Evolutionary conservation across 2,888 invertebrate genomes (phyloP), one percentile per base, ranked within the genome.

Genomic region (Lingula anatina): DNA sequence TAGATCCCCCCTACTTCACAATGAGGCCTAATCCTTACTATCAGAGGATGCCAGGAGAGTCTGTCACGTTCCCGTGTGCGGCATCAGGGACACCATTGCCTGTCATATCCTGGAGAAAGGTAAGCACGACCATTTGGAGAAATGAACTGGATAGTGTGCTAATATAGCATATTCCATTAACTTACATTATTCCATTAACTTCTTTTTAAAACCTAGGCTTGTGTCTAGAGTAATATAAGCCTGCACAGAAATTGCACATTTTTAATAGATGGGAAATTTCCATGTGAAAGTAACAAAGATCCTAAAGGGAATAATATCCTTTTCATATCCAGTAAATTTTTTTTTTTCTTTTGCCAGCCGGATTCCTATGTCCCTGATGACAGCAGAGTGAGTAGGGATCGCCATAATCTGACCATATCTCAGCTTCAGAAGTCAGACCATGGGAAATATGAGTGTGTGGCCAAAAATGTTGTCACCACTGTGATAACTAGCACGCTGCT

Each of bases 361-460:
- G n/a, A n/a, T n/a, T n/a, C n/a, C n/a, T n/a, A n/a, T n/a, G n/a
- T n/a, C n/a, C n/a, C n/a, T n/a, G n/a, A n/a, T n/a, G n/a, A n/a
- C n/a, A n/a, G n/a, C n/a, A n/a, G n/a, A n/a, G n/a, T n/a, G n/a
- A n/a, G n/a, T n/a, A n/a, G n/a, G n/a, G n/a, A n/a, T n/a, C n/a
- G n/a, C n/a, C n/a, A n/a, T 7, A 94, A 94, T 80, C 85, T 95
- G 67, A 93, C 93, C 58, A 89, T 95, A 60, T 89, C 89, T 68
- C 86, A 87, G 65, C 81, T 95, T 63, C 83, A 88, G 9, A 84
- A 92, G 41, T 86, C 88, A 55, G 95, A 95, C 81, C 92, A 94
- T 77, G 95, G 94, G 42, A 88, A 87, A 74, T 96, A 95, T 78
- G 93, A 96, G 79, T 96, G 96, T 79, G 88, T 94, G 62, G 93